Evolutionary conservation across 2,888 invertebrate genomes (phyloP), one percentile per base, ranked within the genome.

Genomic region (Agelastica alni): DNA sequence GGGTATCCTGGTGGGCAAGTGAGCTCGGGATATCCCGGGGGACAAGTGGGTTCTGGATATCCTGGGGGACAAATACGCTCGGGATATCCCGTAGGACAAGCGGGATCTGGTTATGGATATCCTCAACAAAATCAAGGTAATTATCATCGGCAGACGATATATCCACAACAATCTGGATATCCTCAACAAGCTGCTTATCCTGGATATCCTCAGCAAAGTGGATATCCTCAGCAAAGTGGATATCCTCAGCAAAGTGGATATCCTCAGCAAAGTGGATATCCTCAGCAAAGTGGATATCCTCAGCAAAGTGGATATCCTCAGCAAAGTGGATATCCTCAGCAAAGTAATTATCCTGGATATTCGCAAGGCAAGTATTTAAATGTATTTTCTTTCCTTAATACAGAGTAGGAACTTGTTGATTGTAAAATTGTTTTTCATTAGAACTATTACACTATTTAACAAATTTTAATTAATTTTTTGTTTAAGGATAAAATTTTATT

Each of bases 101-200:
- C 64, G 52, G 28, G 39, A 39, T 17, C 20, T 45, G 55, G 58
- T 20, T 18, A 12, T 13, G 62, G 61, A n/a, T 61, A 65, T 53
- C 59, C 52, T 42, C 61, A 56, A 44, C 60, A 60, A 46, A n/a
- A n/a, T n/a, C n/a, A n/a, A n/a, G 60, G 59, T 6, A 64, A 64
- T 41, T 49, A 49, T 22, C 41, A 39, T n/a, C 49, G 39, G 32
- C 64, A 59, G 53, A 56, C 56, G 22, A 47, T 48, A 6, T 67
- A 69, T 53, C 64, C 63, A 3, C 51, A 60, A 52, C 48, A 48
- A 31, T 63, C 65, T 13, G 62, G 62, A n/a, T 65, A 68, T 49
- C 65, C 65, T 7, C 67, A 63, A 46, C 67, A 66, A 55, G 28
- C 30, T 28, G 22, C 31, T 42, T 58, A 57, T 39, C 43, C 56